A percentile compares a stretch with the other conserved stretches of the same genome.
These are phyloP conservation scores for Apamea monoglypha DNA, from an alignment of 2,888 invertebrate genomes.

Conservation along the genomic window DNA sequence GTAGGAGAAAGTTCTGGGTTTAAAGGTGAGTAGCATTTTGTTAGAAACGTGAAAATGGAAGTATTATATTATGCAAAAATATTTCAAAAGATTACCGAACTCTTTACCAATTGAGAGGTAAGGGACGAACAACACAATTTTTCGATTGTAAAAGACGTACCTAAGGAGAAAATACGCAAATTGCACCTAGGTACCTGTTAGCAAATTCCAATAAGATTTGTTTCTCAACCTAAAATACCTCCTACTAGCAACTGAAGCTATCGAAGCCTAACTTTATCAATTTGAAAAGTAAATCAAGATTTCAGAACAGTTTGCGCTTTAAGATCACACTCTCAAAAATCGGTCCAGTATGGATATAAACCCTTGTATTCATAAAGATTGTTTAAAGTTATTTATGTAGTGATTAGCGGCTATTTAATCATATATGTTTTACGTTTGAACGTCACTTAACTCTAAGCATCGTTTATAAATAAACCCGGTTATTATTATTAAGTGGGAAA, in stretches of 20 bases:
- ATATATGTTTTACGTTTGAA: no score
- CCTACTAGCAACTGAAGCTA: neutral
- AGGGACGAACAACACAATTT: neutral
- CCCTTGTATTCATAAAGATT: no score
- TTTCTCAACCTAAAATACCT: neutral
- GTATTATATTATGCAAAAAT: conserved; percentile 20
- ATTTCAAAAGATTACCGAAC: neutral
- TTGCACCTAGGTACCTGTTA: no score
- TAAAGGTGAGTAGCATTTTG: conserved; percentile 31
- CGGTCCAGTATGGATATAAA: neutral
- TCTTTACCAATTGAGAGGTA: neutral
- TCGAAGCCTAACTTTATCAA: neutral
- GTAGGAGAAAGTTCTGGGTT: conserved; percentile 28
- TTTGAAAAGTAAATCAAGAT: conserved; percentile 11
- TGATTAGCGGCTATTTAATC: no score
- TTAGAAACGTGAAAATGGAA: conserved; percentile 31
- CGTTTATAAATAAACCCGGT: no score
- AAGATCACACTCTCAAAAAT: neutral
- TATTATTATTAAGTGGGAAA: neutral
- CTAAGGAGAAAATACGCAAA: neutral
- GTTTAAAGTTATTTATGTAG: no score
- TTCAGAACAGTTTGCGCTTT: neutral
- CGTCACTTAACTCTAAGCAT: no score
- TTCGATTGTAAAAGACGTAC: neutral
- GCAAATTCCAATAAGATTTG: neutral